Evolutionary conservation across 2,888 invertebrate genomes (phyloP), one percentile per base, ranked within the genome.

Genomic region (Agapetus fuscipes): DNA sequence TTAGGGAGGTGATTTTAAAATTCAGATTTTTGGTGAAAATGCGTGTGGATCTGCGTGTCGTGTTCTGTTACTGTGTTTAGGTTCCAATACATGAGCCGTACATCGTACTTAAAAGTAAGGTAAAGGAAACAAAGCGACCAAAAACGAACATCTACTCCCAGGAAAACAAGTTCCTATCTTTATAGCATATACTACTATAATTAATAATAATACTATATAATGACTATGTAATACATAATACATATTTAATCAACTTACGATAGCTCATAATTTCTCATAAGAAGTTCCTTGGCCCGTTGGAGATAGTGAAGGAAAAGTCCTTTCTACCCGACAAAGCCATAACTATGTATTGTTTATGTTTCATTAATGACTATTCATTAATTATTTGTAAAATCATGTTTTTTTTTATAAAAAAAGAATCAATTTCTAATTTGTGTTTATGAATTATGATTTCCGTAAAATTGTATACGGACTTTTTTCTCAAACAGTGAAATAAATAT

Each of bases 141-240:
- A n/a, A n/a, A n/a, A n/a, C n/a, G 61, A 64, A 56, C 69, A 69
- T 67, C 69, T 61, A 64, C 66, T 66, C 70, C 69, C 69, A 69
- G 70, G 64, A 67, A 69, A 70, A 66, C 69, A 70, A 70, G 70
- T 70, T 70, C 70, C 70, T 70, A 70, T 70, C 69, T 70, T 69
- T 69, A 70, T 70, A 69, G 68, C 69, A 70, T 70, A 70, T 70
- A 70, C 69, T 69, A 69, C 68, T 69, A 69, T 69, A 68, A 67
- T 67, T 68, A 69, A 67, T 70, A 68, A 69, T 68, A 45, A 41
- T 70, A 70, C 69, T 67, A 66, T 69, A 68, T 68, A 69, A 69
- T 69, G 67, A 68, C 69, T 70, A 70, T 69, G 69, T 70, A 69
- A 43, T 48, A 45, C 46, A 46, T 46, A 42, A 69, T 69, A 68